A percentile compares a stretch with the other conserved stretches of the same genome.
Evolutionary conservation across 2,888 invertebrate genomes (phyloP).

Genomic region (Melangyna quadrimaculata): DNA sequence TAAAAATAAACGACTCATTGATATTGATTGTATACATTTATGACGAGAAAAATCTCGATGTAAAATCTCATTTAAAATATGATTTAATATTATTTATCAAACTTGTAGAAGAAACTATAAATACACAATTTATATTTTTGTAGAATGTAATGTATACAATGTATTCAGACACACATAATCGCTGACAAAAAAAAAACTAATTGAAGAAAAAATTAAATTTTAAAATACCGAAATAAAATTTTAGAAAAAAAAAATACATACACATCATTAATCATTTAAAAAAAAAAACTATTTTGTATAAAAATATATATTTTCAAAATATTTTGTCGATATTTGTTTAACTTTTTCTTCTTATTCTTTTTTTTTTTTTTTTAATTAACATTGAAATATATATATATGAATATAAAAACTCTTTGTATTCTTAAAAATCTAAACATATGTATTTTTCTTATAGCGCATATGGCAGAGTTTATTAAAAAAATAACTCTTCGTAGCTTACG

Average conservation of each 20-base stretch:
- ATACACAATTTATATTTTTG: background rate
- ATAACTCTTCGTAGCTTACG: constrained; percentile 1
- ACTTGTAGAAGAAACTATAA: background rate
- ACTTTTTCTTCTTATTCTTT: background rate
- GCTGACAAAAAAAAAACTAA: constrained; percentile 6
- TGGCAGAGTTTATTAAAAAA: constrained; percentile 48
- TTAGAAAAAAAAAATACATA: background rate
- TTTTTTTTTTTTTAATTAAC: constrained; percentile 33
- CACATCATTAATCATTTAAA: background rate
- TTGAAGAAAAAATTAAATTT: background rate
- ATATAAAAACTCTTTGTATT: constrained; percentile 51
- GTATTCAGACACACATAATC: background rate
- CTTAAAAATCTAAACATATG: constrained; percentile 51
- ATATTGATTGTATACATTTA: background rate
- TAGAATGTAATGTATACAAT: background rate
- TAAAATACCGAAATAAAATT: background rate
- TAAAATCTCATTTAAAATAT: background rate
- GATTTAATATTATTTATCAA: background rate
- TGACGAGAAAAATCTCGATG: background rate
- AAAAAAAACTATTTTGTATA: constrained; percentile 29
- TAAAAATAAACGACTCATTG: background rate
- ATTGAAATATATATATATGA: constrained; percentile 53
- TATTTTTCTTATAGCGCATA: constrained; percentile 41
- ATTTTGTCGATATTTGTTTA: constrained; percentile 5
- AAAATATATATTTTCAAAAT: constrained; percentile 31